Evolutionary conservation across 1,140 invertebrate species (phyloP), one percentile per base, ranked within the genome.

Genomic region (Sitobion miscanthi): DNA sequence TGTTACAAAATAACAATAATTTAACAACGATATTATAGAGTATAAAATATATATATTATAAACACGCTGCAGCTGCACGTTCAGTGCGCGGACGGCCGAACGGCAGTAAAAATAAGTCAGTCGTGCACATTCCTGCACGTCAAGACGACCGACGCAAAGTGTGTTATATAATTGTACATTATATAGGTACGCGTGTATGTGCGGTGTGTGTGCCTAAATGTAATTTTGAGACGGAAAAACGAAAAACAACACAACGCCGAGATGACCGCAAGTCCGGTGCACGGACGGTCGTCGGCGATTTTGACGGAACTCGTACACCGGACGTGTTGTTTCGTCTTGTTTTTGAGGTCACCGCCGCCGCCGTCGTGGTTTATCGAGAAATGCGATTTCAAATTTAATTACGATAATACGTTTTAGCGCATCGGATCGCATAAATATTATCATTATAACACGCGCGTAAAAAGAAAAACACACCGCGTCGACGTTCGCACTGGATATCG

Each of bases 91-190:
- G 23, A 42, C 42, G 47, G 30, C 5, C 86, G 86, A 35, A 52
- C 20, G 9, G 6, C 30, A 14, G n/a, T 52, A 9, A 35, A 88
- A 52, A 88, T 49, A 88, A 88, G 47, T 91, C 57, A 91, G 90
- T 91, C 90, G 90, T 91, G 90, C 90, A n/a, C 90, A 91, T 91
- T 91, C 90, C 69, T 77, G 1, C 90, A 91, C 90, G 90, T 91
- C 21, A n/a, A 82, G 3, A 14, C 42, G 42, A 35, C 42, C 42
- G 42, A 35, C 42, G 90, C 54, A n/a, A 77, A 77, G 62, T n/a
- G 6, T 69, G 47, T 20, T 17, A 17, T 87, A 69, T 47, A 8
- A 7, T 11, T n/a, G 30, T 49, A 35, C 35, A 35, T 35, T 35
- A 30, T 17, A 42, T 42, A 38, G 25, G 30, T 47, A 30, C 21